Conservation (phyloP, 2,888 invertebrate species). For the Chromoteleia sp. region DNA sequence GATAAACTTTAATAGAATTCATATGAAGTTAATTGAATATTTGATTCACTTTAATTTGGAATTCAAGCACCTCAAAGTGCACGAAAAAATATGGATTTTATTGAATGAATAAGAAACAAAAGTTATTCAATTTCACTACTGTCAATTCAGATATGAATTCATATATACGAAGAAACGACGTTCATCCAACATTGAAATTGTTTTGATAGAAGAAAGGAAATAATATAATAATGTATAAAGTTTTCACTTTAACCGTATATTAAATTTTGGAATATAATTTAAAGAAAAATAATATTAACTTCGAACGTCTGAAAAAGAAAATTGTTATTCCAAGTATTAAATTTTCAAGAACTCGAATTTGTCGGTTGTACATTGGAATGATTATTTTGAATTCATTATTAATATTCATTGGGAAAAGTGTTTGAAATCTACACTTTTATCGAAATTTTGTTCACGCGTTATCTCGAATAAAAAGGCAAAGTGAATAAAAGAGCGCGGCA, state of each 20-base stretch:
- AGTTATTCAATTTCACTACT: slow-evolving; percentile 2
- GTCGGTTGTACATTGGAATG: no score
- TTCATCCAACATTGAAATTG: slow-evolving; percentile 17
- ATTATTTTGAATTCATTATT: no score
- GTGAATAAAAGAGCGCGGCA: slow-evolving; percentile 21
- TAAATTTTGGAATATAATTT: neutral
- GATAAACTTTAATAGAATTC: no score
- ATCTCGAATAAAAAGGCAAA: neutral
- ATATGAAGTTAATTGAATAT: no score
- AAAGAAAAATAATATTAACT: neutral
- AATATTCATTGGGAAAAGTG: no score
- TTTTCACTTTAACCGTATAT: neutral
- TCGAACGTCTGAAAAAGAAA: no score
- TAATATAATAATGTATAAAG: neutral
- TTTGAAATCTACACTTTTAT: no score
- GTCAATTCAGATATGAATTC: slow-evolving; percentile 7
- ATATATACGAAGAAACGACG: neutral
- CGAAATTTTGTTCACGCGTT: no score
- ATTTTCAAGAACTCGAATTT: no score
- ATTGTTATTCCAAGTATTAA: no score
- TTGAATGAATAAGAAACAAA: neutral
- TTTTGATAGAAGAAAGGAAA: neutral
- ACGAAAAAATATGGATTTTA: slow-evolving; percentile 1
- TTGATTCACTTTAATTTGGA: neutral
- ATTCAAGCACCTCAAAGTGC: neutral